Percentiles rank a stretch among this genome's conserved stretches.
Evolutionary conservation across 1,140 invertebrate genomes (phyloP).

Genomic region (Drosophila bocki): DNA sequence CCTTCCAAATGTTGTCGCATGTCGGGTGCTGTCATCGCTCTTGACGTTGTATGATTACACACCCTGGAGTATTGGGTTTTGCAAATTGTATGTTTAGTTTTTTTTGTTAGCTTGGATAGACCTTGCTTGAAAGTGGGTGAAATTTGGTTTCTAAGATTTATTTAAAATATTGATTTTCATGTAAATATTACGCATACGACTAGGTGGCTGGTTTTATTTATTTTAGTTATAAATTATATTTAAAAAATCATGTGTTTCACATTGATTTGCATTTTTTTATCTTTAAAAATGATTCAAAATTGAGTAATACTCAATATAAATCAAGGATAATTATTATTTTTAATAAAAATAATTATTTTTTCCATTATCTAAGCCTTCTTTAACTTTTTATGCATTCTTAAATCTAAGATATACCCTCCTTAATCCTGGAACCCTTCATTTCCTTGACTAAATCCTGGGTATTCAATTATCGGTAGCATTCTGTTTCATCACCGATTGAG

Average conservation of each 20-base stretch:
- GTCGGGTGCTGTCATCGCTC: slow-evolving; percentile 46
- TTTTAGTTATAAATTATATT: too few relatives aligned
- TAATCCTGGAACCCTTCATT: background rate
- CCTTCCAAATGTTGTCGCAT: slow-evolving; percentile 30
- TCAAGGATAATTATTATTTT: too few relatives aligned
- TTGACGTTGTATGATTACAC: slow-evolving; percentile 19
- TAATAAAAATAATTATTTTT: too few relatives aligned
- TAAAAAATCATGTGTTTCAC: too few relatives aligned
- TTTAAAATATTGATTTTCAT: background rate
- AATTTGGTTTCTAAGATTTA: too few relatives aligned
- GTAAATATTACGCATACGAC: slow-evolving; percentile 5
- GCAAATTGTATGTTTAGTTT: slow-evolving; percentile 3
- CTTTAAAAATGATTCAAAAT: too few relatives aligned
- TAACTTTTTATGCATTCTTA: too few relatives aligned
- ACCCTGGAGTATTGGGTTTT: slow-evolving; percentile 12
- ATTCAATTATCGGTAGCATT: slow-evolving; percentile 2
- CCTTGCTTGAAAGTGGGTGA: background rate
- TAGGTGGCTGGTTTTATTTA: background rate
- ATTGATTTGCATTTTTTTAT: too few relatives aligned
- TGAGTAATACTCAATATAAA: too few relatives aligned
- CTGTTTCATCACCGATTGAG: background rate
- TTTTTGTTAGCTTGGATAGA: background rate
- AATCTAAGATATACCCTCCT: too few relatives aligned
- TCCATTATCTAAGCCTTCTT: too few relatives aligned
- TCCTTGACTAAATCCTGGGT: slow-evolving; percentile 1